Evolutionary conservation across 2,797 vertebrate species (phyloP), one percentile per base, ranked within the genome.

Genomic region (Lithobates sylvaticus): DNA sequence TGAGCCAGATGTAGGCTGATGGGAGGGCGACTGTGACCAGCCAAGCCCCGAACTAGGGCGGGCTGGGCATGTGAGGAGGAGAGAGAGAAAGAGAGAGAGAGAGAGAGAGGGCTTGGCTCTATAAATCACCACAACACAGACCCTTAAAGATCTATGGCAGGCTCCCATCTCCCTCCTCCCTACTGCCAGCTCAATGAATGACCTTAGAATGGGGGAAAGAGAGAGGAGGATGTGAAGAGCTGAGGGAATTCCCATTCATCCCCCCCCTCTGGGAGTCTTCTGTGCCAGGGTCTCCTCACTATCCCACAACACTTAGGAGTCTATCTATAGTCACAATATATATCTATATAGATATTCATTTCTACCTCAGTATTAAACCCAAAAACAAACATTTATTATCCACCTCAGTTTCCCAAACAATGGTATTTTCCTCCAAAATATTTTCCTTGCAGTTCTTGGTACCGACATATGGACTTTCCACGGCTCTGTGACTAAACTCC

Each of bases 131-230:
- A 83, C 54, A 10, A 83, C 34, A 64, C 74, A 87, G 80, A 78
- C 75, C 39, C 76, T 87, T 78, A 82, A 77, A 83, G 85, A 87
- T 87, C 83, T 87, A 83, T 78, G 18, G 86, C 81, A 87, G n/a
- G 58, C 34, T 83, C 34, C 39, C 81, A 29, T 84, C 44, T 78
- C 76, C 75, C 85, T 67, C 76, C 86, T 74, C 86, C 76, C 81
- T 76, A 42, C 42, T 87, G 74, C 79, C 68, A 71, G 74, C 27
- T 87, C 75, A 83, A 79, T 87, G 86, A 79, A 87, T 87, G 86
- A 87, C 86, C 86, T 84, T 61, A 74, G 61, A 76, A 69, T 85
- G 73, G 61, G 21, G 78, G 68, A 58, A 61, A 65, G 47, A 32
- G 32, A 32, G 32, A 32, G 32, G 21, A 69, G 39, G 75, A 77